phyloP scores from a whole-genome alignment of 2,888 invertebrate genomes.

The Orchesella flavescens region DNA sequence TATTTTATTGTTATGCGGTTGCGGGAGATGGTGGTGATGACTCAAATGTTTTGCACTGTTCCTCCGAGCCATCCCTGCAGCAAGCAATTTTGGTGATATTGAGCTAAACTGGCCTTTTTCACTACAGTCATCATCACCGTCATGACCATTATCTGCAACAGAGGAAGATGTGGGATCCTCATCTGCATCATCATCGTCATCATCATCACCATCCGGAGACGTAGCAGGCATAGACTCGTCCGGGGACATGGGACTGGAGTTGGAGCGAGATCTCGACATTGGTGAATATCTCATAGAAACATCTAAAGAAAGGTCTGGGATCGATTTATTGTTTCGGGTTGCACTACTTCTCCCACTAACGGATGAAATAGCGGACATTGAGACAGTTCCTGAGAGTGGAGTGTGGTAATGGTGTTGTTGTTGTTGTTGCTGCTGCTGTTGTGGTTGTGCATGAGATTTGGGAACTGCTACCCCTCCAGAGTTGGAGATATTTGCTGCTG shows the following conservation, averaged over 20 bases:
- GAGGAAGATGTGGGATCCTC: conserved; percentile 64
- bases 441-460: conserved; percentile 13
- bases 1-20: conserved; percentile 21
- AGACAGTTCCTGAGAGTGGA: conserved; percentile 66
- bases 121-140: conserved; percentile 64
- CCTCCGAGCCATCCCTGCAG: conserved; percentile 33
- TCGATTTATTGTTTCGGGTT: conserved; percentile 59
- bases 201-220: conserved; percentile 54
- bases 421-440: conserved; percentile 2
- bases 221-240: conserved; percentile 50
- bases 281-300: conserved; percentile 70
- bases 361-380: conserved; percentile 68
- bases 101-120: conserved; percentile 38
- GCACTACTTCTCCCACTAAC: conserved; percentile 56
- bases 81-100: conserved; percentile 32
- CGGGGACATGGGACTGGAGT: conserved; percentile 68
- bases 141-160: conserved; percentile 57
- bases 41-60: conserved; percentile 32
- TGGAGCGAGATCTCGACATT: conserved; percentile 57
- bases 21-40: conserved; percentile 10
- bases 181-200: conserved; percentile 66
- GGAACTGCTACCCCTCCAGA: conserved; percentile 23
- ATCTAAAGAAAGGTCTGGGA: conserved; percentile 66
- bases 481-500: conserved; percentile 10
- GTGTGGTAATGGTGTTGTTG: conserved; percentile 42